Percentiles rank a stretch among this genome's conserved stretches.
These are phyloP conservation scores for Mechanitis messenoides DNA, from an alignment of 2,888 invertebrate species.

Conservation along the genomic window DNA sequence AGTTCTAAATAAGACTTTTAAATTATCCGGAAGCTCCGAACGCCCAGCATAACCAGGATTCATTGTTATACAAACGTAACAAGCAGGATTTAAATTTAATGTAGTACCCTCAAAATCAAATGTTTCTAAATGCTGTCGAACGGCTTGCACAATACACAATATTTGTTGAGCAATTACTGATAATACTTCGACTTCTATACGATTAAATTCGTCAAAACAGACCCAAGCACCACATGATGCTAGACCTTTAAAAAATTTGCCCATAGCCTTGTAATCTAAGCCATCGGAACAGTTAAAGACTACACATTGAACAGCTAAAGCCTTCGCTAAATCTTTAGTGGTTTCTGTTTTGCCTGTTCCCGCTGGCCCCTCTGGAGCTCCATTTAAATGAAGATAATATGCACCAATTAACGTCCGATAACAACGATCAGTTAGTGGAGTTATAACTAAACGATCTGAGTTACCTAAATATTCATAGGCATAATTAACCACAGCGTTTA, in stretches of 20 bases:
- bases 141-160: slow-evolving; percentile 85
- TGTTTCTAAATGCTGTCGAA: slow-evolving; percentile 78
- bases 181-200: slow-evolving; percentile 89
- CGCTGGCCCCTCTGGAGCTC: slow-evolving; percentile 90
- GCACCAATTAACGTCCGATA: slow-evolving; percentile 90
- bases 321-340: slow-evolving; percentile 94
- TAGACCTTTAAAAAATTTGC: slow-evolving; percentile 89
- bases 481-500: slow-evolving; percentile 86
- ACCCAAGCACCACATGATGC: slow-evolving; percentile 91
- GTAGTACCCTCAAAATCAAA: slow-evolving; percentile 89
- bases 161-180: slow-evolving; percentile 93
- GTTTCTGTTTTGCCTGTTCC: slow-evolving; percentile 95
- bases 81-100: slow-evolving; percentile 83
- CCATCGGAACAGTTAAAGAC: slow-evolving; percentile 93
- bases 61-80: slow-evolving; percentile 89
- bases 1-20: slow-evolving; percentile 89
- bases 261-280: slow-evolving; percentile 90
- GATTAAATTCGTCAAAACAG: slow-evolving; percentile 92
- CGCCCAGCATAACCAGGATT: slow-evolving; percentile 89
- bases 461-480: slow-evolving; percentile 93
- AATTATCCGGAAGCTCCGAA: slow-evolving; percentile 89
- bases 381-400: slow-evolving; percentile 88
- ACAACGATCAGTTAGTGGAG: slow-evolving; percentile 86
- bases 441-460: slow-evolving; percentile 84
- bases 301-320: slow-evolving; percentile 92